Evolutionary conservation across 1,140 invertebrate species (phyloP).

Genomic region (Lepidurus arcticus): DNA sequence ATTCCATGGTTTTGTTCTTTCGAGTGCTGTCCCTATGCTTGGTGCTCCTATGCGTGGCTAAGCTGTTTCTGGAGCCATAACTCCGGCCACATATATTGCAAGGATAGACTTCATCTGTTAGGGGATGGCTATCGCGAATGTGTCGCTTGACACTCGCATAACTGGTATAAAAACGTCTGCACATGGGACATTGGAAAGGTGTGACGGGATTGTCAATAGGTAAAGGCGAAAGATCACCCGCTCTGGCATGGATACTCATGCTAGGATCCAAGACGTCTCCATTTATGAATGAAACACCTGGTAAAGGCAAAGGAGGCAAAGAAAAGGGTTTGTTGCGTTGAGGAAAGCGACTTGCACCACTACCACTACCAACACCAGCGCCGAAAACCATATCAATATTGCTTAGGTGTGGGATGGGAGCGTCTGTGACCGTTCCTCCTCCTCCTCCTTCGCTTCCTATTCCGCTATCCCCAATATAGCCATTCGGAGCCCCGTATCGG

Average conservation of each 20-base stretch:
- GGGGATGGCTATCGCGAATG: constrained; percentile 26
- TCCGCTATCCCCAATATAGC: not conserved
- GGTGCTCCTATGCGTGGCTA: constrained; percentile 20
- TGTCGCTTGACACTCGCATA: constrained; percentile 24
- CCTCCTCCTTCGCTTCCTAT: not conserved
- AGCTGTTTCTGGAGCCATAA: constrained; percentile 24
- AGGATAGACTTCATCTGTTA: constrained; percentile 11
- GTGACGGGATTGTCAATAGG: not conserved
- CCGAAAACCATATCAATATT: constrained; percentile 4
- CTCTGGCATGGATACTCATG: not conserved
- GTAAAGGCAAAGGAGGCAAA: constrained; percentile 4
- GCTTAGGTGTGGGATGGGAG: not conserved
- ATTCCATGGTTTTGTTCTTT: not conserved
- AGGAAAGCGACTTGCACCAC: not conserved
- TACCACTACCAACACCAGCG: constrained; percentile 5
- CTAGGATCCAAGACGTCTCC: not conserved
- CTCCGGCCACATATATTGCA: constrained; percentile 25
- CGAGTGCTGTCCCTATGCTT: constrained; percentile 23
- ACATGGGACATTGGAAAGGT: constrained; percentile 2
- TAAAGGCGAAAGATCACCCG: constrained; percentile 10
- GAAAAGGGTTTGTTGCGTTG: not conserved
- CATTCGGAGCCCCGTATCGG: constrained; percentile 1
- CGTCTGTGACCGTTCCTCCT: constrained; percentile 12
- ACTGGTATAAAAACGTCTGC: constrained; percentile 2
- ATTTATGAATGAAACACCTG: not conserved